Base-by-base conservation (phyloP, 2,888 invertebrate species). In the Ephialtes manifestator region DNA sequence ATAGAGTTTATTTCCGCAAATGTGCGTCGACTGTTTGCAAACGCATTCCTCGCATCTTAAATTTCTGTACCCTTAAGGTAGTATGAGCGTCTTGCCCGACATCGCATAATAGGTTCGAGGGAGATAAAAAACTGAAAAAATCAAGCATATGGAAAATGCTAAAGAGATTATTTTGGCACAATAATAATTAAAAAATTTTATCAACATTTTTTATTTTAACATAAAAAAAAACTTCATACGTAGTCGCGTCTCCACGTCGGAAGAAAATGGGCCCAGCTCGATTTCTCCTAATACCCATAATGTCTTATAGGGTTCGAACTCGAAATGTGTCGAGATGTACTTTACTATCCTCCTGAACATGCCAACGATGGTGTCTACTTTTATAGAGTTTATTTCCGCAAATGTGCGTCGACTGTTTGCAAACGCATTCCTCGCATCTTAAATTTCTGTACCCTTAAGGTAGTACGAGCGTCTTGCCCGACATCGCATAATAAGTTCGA, bases 211-310 rank as follows among this genome's bases (percentile, higher is more conserved):
- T n/a, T n/a, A n/a, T n/a, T n/a, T n/a, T n/a, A n/a, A n/a, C n/a
- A n/a, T n/a, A n/a, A n/a, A n/a, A n/a, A n/a, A n/a, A n/a, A n/a
- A n/a, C n/a, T n/a, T n/a, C n/a, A n/a, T n/a, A n/a, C 67, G 15
- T 79, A 63, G 39, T 46, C 65, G 53, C 80, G n/a, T 55, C 80
- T 68, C 55, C 80, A 39, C 74, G 35, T 74, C 81, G 70, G 63
- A 81, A 79, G 67, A 84, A 84, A 70, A 79, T 75, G 75, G 70
- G 63, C 71, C 67, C 77, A 71, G 60, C 76, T 68, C 53, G 58
- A 82, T 76, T 70, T 48, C 75, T 82, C 35, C 51, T 48, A 67
- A 82, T 35, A 51, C 46, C 53, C 68, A 60, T 67, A 46, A 58
- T 76, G 65, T 71, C 53, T 51, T 60, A 20, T 68, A 46, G 46